phyloP scores from a whole-genome alignment of 2,797 vertebrate genomes.

The Poeciliopsis infans region DNA sequence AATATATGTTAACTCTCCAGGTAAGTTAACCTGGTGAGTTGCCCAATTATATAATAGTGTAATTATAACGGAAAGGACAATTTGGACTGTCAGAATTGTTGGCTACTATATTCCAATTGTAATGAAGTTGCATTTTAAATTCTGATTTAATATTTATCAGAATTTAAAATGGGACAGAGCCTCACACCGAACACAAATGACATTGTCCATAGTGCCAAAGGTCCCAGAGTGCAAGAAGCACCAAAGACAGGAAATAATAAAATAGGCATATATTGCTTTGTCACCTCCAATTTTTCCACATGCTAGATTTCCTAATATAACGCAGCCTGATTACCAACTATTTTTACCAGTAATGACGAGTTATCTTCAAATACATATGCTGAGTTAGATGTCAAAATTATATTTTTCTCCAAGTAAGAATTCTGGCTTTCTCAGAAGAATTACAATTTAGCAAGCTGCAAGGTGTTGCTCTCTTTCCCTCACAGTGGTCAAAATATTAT shows the following conservation, averaged over 20 bases:
- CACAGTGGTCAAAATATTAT: not conserved
- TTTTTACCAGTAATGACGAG: not conserved
- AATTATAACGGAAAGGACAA: not conserved
- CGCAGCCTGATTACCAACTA: not conserved
- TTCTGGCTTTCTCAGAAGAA: not conserved
- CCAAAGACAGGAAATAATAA: not conserved
- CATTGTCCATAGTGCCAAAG: not conserved
- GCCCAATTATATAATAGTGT: not conserved
- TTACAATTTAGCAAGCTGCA: not conserved
- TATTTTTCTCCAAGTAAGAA: not conserved
- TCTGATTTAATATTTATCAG: not conserved
- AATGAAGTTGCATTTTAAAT: conserved; percentile 3
- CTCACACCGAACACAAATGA: not conserved
- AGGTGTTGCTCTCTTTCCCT: not conserved
- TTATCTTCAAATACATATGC: not conserved
- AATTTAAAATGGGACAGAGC: not conserved
- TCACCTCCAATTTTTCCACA: not conserved
- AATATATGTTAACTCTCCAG: no score
- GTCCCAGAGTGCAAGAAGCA: not conserved
- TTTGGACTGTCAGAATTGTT: not conserved
- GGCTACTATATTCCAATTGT: not conserved
- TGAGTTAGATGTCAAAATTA: not conserved
- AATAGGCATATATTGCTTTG: not conserved
- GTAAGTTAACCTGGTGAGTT: not conserved
- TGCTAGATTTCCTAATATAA: not conserved